Percentiles rank a stretch among this genome's conserved stretches.
Evolutionary conservation across 2,113 vertebrate genomes (phyloP).

Genomic region (Meriones unguiculatus): DNA sequence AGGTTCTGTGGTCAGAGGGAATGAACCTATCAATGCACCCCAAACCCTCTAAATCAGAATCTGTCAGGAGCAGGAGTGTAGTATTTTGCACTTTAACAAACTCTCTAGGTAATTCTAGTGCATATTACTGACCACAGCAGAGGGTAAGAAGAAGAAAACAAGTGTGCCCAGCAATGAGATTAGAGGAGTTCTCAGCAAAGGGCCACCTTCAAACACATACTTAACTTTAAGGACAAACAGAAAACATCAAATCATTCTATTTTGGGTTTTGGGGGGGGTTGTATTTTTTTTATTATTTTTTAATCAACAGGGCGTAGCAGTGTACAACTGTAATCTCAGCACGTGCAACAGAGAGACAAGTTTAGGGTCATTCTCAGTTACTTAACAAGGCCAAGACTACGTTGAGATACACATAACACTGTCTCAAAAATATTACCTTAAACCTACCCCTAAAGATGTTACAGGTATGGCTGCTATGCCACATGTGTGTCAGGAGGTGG

Average conservation of each 20-base stretch:
- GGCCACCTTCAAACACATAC: not conserved
- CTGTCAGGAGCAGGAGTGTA: not conserved
- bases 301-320: not conserved
- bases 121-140: not conserved
- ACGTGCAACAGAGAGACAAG: not conserved
- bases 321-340: not conserved
- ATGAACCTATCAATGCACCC: not conserved
- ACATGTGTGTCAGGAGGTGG: too few species aligned
- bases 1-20: not conserved
- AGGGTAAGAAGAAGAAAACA: not conserved
- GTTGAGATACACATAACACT: not conserved
- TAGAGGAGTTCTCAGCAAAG: not conserved
- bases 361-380: not conserved
- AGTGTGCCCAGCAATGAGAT: not conserved
- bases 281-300: not conserved
- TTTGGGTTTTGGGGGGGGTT: not conserved
- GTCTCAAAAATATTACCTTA: not conserved
- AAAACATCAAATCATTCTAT: not conserved
- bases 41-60: not conserved
- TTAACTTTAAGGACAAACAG: not conserved
- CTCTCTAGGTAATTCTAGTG: not conserved
- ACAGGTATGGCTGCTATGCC: too few species aligned
- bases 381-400: not conserved
- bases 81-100: not conserved
- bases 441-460: too few species aligned